Percentiles rank a stretch among this genome's conserved stretches.
Evolutionary conservation across 1,140 invertebrate genomes (phyloP).

Genomic region (Acromyrmex charruanus): DNA sequence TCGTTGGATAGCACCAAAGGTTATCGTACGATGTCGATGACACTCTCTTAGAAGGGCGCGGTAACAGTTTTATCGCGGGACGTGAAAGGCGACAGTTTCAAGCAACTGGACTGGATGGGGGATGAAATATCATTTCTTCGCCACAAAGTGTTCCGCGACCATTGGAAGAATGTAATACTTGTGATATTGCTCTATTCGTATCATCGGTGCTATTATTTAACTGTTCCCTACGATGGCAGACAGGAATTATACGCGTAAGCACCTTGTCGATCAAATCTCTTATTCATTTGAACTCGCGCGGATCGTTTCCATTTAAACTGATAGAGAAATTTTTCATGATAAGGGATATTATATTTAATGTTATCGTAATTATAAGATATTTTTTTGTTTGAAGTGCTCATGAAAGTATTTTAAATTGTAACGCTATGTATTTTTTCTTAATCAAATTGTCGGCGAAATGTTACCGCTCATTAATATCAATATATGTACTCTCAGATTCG

Average conservation of each 20-base stretch:
- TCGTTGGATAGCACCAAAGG: slow-evolving; percentile 58
- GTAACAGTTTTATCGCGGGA: slow-evolving; percentile 72
- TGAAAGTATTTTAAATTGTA: background rate
- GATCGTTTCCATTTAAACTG: slow-evolving; percentile 37
- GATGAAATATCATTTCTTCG: slow-evolving; percentile 65
- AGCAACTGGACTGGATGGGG: slow-evolving; percentile 19
- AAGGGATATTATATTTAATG: slow-evolving; percentile 18
- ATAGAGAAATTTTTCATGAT: slow-evolving; percentile 13
- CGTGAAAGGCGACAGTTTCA: slow-evolving; percentile 44
- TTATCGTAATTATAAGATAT: slow-evolving; percentile 11
- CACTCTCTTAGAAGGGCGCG: slow-evolving; percentile 48
- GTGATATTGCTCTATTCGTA: slow-evolving; percentile 21
- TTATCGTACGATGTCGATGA: slow-evolving; percentile 63
- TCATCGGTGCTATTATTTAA: slow-evolving; percentile 50
- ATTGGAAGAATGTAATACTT: slow-evolving; percentile 26
- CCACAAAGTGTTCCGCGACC: slow-evolving; percentile 34
- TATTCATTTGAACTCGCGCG: slow-evolving; percentile 23
- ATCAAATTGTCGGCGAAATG: background rate
- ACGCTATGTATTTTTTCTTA: background rate
- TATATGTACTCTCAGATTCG: too few species aligned
- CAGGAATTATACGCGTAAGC: slow-evolving; percentile 38
- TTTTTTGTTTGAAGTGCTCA: background rate
- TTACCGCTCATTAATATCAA: too few species aligned
- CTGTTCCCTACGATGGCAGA: slow-evolving; percentile 32
- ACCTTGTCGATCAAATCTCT: slow-evolving; percentile 46